A percentile compares a stretch with the other conserved stretches of the same genome.
Conservation (phyloP, 2,888 invertebrate genomes). For the Leucophenga maculata region DNA sequence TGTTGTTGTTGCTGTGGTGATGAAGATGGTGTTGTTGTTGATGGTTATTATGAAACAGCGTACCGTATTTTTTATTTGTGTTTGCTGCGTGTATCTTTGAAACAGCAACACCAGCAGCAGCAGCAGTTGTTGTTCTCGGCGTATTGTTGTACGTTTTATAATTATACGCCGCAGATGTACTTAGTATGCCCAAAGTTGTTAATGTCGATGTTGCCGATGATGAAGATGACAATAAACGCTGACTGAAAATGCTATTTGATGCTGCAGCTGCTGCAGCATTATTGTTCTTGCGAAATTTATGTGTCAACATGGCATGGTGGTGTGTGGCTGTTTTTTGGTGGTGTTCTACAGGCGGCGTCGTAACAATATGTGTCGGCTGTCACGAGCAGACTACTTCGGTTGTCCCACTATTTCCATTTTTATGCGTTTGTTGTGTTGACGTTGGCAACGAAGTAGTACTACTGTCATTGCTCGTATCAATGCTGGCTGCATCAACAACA, state of each 20-base stretch:
- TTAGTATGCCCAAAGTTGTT: constrained; percentile 5
- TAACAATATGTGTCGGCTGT: constrained; percentile 59
- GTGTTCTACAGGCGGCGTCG: constrained; percentile 15
- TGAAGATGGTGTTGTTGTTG: constrained; percentile 33
- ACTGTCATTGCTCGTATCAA: constrained; percentile 24
- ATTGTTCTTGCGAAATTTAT: constrained; percentile 69
- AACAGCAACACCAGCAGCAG: background rate
- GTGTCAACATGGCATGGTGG: constrained; percentile 33
- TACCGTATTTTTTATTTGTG: constrained; percentile 35
- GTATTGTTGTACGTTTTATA: constrained; percentile 32
- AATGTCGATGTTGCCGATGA: background rate
- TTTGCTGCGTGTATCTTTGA: constrained; percentile 35
- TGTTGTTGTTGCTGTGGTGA: constrained; percentile 30
- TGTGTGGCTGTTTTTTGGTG: constrained; percentile 8
- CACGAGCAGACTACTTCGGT: constrained; percentile 72
- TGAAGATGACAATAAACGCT: constrained; percentile 54
- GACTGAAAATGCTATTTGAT: constrained; percentile 68
- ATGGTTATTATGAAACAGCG: constrained; percentile 10
- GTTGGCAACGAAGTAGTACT: constrained; percentile 31
- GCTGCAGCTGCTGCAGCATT: constrained; percentile 70
- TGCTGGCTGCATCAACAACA: constrained; percentile 14
- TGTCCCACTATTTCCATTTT: constrained; percentile 48
- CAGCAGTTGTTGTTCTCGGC: constrained; percentile 11
- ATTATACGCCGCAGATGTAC: constrained; percentile 19
- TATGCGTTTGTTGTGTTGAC: constrained; percentile 39